Percentiles rank a stretch among this genome's conserved stretches.
Conservation (phyloP, 1,140 invertebrate genomes). For the Zaprionus nigranus region DNA sequence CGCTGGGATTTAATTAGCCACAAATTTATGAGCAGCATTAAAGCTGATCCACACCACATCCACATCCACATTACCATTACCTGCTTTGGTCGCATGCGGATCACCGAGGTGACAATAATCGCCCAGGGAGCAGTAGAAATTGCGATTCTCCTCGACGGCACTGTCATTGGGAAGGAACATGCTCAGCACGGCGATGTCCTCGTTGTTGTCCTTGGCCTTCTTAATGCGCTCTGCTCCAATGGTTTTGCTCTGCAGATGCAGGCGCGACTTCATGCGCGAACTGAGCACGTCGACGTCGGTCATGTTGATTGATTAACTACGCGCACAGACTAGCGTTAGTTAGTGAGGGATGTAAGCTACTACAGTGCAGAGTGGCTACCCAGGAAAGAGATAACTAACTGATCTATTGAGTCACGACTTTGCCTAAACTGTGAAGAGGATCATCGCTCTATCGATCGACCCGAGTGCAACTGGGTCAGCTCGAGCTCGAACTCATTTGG, state of each 20-base stretch:
- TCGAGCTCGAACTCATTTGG: constrained; percentile 35
- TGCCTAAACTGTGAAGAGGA: constrained; percentile 16
- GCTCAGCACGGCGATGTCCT: constrained; percentile 93
- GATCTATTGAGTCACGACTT: constrained; percentile 63
- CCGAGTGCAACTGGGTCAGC: constrained; percentile 57
- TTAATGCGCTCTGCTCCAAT: constrained; percentile 90
- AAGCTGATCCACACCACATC: background rate
- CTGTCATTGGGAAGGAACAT: constrained; percentile 90
- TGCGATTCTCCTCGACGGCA: constrained; percentile 88
- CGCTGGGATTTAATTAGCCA: constrained; percentile 59
- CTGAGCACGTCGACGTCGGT: constrained; percentile 91
- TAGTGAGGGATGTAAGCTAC: background rate
- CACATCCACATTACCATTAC: constrained; percentile 84
- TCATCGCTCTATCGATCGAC: constrained; percentile 5
- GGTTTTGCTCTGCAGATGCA: constrained; percentile 90
- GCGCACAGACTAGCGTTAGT: constrained; percentile 1
- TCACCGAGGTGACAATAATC: constrained; percentile 91
- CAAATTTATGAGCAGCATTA: constrained; percentile 42
- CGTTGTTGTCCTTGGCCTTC: constrained; percentile 91
- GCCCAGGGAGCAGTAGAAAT: constrained; percentile 90
- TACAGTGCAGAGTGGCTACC: constrained; percentile 32
- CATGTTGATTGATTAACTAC: constrained; percentile 59
- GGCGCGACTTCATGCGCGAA: constrained; percentile 89
- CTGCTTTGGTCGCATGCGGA: constrained; percentile 90
- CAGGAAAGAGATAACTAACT: constrained; percentile 19